Base-by-base conservation (phyloP, 2,113 vertebrate species). In the Anarrhichthys ocellatus region DNA sequence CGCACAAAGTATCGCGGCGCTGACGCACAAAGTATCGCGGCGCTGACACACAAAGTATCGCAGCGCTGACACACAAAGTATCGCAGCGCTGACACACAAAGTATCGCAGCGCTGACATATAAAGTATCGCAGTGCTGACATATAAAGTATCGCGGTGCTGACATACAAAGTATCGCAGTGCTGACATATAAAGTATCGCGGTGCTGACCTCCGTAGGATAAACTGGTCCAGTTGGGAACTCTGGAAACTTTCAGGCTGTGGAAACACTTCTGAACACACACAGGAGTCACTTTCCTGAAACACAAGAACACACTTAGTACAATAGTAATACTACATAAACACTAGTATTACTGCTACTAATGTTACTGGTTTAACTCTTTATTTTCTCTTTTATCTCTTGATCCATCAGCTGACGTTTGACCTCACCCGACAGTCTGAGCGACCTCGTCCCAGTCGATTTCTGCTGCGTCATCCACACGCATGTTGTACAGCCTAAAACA, bases 361-460 rank as follows among this genome's bases (percentile, higher is more conserved):
- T 22, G 4, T 36, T 36, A 54, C 32, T 20, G 7, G 20, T 52
- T 52, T 20, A 52, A 6, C 7, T 22, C 18, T 2, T 52, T 20
- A n/a, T 4, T 52, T 4, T 4, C 20, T n/a, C 20, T 9, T n/a
- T n/a, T 50, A 50, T 50, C 6, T 50, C 18, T 50, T 50, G 18
- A 50, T 50, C 46, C 34, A 34, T 34, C 34, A 34, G 34, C 27
- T 58, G n/a, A 36, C 32, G 9, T 62, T 62, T 56, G 54, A 59
- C 54, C 56, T 66, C 78, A 95, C 94, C 94, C 91, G 0, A 95
- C 10, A 15, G 8, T 7, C 8, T 46, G 0, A 1, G 91, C 85
- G 0, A 95, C 82, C 11, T 91, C 44, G 2, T 94, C 92, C 95
- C 95, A 95, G 61, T 93, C 42, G 3, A 95, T 82, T 22, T 90